Base-by-base conservation (phyloP, 2,888 invertebrate species). In the Orthosia gothica region DNA sequence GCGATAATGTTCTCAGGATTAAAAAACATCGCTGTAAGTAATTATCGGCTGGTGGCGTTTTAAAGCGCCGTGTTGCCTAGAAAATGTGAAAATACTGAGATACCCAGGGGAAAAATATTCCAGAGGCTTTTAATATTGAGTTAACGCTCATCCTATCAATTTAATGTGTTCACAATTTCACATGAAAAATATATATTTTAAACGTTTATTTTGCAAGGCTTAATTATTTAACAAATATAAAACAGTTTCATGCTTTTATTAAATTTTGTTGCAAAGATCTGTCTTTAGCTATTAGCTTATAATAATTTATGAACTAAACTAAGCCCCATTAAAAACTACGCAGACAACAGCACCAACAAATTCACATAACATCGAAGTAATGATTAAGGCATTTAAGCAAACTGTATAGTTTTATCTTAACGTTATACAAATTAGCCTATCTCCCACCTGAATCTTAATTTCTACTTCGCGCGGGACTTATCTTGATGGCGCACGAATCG, bases 381-480 rank as follows among this genome's bases (percentile, higher is more conserved):
- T 74, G 76, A 80, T 85, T 84, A 82, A 84, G 70, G 71, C 74
- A 69, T 80, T 83, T 82, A 84, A 74, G 70, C 66, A 83, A 83
- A 70, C 72, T 79, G 62, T 75, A 76, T 66, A 86, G 75, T 84
- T 85, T 84, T 82, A 86, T 75, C 81, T 81, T 55, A 79, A 77
- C 82, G 73, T 76, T 69, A 84, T 74, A 74, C 73, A 76, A 84
- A 83, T 86, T 86, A 84, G 73, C 81, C 50, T 86, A 86, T 86
- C 82, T 76, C 18, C 55, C 74, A 78, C 71, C 75, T 76, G 66
- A 66, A 85, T 86, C 87, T 87, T 87, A 87, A 86, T 87, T 87
- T 85, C 76, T 77, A 76, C 75, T 76, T 85, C 82, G 83, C 79
- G 82, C 82, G 76, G 66, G 13, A 72, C 68, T 77, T 82, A 87